phyloP scores from a whole-genome alignment of 2,797 vertebrate species.

The Pangasius krempfi region DNA sequence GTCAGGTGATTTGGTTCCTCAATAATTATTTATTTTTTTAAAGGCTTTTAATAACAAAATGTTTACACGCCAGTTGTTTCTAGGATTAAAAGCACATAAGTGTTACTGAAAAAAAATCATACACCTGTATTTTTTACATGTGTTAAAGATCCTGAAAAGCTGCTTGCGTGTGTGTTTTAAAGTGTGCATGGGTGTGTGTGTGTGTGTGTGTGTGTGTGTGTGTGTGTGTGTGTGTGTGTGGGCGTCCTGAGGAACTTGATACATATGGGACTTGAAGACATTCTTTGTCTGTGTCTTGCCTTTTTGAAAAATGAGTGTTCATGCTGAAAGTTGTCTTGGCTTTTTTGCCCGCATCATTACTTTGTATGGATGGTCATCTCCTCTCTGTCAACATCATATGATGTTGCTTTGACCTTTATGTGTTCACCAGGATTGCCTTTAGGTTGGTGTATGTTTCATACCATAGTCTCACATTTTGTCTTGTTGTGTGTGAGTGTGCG shows the following conservation, averaged over 20 bases:
- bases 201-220: neutral
- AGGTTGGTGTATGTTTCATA: neutral
- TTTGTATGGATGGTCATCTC: neutral
- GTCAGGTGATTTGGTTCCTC: neutral
- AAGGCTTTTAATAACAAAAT: neutral
- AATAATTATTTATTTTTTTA: neutral
- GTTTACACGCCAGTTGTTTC: neutral
- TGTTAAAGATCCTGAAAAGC: too few species aligned
- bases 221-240: neutral
- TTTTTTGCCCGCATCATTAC: neutral
- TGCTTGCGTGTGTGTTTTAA: neutral
- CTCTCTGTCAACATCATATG: neutral
- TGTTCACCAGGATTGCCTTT: neutral
- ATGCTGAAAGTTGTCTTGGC: neutral
- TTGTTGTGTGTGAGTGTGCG: neutral
- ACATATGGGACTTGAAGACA: neutral
- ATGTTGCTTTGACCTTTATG: constrained; percentile 15
- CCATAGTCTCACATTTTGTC: neutral
- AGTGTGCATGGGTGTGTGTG: neutral
- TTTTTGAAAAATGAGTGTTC: neutral
- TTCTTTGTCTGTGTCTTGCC: neutral
- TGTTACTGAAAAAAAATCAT: neutral
- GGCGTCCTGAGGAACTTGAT: neutral
- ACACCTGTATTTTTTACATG: too few species aligned
- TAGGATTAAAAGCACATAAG: neutral